phyloP scores from a whole-genome alignment of 2,888 invertebrate genomes.

The Rhagonycha lutea region DNA sequence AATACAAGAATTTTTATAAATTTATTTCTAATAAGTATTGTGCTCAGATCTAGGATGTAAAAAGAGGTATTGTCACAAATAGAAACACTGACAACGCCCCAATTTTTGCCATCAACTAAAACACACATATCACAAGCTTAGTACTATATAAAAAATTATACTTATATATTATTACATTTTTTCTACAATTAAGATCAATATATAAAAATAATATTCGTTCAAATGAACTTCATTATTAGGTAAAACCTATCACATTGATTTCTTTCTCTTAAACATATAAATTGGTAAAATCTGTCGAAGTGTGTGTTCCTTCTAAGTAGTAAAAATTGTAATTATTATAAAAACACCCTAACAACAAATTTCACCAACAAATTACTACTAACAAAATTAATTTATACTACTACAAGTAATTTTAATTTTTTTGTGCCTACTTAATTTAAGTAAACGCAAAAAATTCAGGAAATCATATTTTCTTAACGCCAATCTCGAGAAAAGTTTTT shows the following conservation, averaged over 20 bases:
- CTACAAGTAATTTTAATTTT: not conserved
- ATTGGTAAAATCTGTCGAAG: conserved; percentile 33
- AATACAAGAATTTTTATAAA: conserved; percentile 4
- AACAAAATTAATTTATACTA: conserved; percentile 1
- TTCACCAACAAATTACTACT: conserved; percentile 5
- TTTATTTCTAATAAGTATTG: conserved; percentile 32
- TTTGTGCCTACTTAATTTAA: conserved; percentile 1
- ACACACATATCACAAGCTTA: conserved; percentile 34
- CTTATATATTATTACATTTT: conserved; percentile 32
- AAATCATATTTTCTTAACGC: not conserved
- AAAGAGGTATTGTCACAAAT: conserved; percentile 27
- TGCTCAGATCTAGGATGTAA: conserved; percentile 31
- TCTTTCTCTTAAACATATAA: conserved; percentile 33
- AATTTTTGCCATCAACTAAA: conserved; percentile 30
- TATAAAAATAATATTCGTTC: conserved; percentile 39
- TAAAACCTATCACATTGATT: conserved; percentile 34
- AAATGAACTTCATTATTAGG: conserved; percentile 34
- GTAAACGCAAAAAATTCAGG: not conserved
- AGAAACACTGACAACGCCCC: conserved; percentile 21
- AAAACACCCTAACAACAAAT: conserved; percentile 3
- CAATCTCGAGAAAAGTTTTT: not conserved
- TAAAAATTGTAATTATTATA: not conserved
- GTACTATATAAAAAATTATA: conserved; percentile 34
- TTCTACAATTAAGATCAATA: conserved; percentile 32
- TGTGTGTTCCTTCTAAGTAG: conserved; percentile 1